These are phyloP conservation scores for Phrynosoma blainvillii DNA, from an alignment of 2,113 vertebrate genomes.

Conservation along the genomic window DNA sequence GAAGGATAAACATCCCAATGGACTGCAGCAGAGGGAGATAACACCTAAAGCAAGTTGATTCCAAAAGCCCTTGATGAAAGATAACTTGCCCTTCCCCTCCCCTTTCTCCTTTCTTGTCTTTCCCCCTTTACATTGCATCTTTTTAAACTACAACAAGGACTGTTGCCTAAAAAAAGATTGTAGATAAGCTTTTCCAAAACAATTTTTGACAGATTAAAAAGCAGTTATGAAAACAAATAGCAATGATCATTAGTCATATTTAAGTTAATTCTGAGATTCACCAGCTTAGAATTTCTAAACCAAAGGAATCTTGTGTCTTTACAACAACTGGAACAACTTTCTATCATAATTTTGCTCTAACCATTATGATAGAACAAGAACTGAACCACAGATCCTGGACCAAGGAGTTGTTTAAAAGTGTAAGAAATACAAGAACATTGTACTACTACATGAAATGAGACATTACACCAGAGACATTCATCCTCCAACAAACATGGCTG, in stretches of 20 bases:
- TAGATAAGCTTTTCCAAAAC: neutral
- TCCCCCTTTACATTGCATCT: neutral
- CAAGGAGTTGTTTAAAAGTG: neutral
- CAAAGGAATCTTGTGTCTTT: neutral
- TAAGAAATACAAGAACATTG: neutral
- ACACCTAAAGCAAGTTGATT: neutral
- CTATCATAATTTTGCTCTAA: neutral
- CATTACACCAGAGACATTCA: neutral
- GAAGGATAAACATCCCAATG: neutral
- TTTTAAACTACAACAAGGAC: neutral
- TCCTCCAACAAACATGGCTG: neutral
- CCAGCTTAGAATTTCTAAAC: neutral
- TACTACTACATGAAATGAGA: neutral
- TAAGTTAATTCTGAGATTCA: neutral
- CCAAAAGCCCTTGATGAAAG: neutral
- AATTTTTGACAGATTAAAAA: neutral
- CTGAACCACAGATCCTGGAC: neutral
- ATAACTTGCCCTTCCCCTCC: neutral
- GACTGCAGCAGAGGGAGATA: neutral
- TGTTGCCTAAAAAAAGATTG: neutral
- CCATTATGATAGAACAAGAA: neutral
- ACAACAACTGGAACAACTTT: neutral
- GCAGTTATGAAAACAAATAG: neutral
- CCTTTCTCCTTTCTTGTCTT: neutral
- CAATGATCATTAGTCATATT: too few species aligned